A percentile compares a stretch with the other conserved stretches of the same genome.
Evolutionary conservation across 53 echinoderm and acorn worm species (phyloP).

Genomic region (Zoroaster sp.): DNA sequence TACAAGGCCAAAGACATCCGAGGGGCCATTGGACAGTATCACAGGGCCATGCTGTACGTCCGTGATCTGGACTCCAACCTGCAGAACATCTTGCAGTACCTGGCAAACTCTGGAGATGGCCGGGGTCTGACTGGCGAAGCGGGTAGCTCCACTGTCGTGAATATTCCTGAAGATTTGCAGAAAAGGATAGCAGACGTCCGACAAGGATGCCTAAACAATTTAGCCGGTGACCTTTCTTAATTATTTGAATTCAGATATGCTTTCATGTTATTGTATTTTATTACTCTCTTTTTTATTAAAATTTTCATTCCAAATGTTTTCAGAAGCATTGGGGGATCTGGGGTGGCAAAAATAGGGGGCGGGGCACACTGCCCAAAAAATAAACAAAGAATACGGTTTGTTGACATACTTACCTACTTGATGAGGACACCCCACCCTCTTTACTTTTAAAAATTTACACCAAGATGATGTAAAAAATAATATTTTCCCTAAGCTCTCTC

Average conservation of each 20-base stretch:
- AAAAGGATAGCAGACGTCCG: conserved; percentile 52
- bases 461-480: too few species aligned
- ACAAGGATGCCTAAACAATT: conserved; percentile 81
- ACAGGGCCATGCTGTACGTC: conserved; percentile 82
- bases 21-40: conserved; percentile 84
- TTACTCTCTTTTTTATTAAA: too few species aligned
- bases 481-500: too few species aligned
- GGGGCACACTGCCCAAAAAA: too few species aligned
- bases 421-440: too few species aligned
- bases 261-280: not conserved
- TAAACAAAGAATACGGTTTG: too few species aligned
- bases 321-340: too few species aligned
- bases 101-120: not conserved
- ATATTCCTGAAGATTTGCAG: conserved; percentile 60
- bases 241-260: not conserved
- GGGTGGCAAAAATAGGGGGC: too few species aligned
- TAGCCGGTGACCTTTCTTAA: conserved; percentile 69
- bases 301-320: too few species aligned
- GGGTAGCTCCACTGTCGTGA: not conserved
- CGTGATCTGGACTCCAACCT: conserved; percentile 66
- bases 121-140: not conserved
- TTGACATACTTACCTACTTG: too few species aligned
- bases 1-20: conserved; percentile 75
- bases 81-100: conserved; percentile 47
- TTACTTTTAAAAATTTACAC: too few species aligned